A percentile compares a stretch with the other conserved stretches of the same genome.
Evolutionary conservation across 2,888 invertebrate species (phyloP).

Genomic region (Crematogaster levior): DNA sequence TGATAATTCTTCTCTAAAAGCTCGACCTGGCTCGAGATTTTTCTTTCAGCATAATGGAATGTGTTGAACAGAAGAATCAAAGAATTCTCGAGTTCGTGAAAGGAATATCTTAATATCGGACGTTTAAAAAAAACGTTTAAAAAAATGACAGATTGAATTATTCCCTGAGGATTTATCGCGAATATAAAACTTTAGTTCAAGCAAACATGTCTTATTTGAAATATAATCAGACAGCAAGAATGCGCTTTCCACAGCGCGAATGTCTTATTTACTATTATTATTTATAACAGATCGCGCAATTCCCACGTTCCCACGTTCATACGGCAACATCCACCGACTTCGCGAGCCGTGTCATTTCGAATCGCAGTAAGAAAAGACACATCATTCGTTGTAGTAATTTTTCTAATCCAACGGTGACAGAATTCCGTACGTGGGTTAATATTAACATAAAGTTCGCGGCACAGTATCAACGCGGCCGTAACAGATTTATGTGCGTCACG

Average conservation of each 20-base stretch:
- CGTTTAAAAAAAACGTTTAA: background rate
- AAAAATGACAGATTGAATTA: background rate
- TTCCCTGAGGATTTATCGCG: background rate
- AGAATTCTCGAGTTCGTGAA: no score
- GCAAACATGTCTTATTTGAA: background rate
- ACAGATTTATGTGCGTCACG: slow-evolving; percentile 9
- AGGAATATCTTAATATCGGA: no score
- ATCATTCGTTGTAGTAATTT: background rate
- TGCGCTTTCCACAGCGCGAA: background rate
- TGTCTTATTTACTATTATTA: slow-evolving; percentile 18
- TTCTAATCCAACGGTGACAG: background rate
- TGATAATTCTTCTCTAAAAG: no score
- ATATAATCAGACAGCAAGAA: background rate
- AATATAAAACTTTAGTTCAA: background rate
- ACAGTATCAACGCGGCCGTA: background rate
- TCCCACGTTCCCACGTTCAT: slow-evolving; percentile 12
- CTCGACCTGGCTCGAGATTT: no score
- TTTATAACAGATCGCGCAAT: background rate
- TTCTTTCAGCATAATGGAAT: no score
- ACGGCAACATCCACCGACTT: background rate
- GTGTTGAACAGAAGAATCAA: no score
- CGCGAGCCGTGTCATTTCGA: background rate
- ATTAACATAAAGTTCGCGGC: background rate
- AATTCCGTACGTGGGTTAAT: slow-evolving; percentile 10
- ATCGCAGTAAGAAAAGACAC: background rate